Conservation (phyloP, 2,113 vertebrate genomes). For the Silurus glanis region DNA sequence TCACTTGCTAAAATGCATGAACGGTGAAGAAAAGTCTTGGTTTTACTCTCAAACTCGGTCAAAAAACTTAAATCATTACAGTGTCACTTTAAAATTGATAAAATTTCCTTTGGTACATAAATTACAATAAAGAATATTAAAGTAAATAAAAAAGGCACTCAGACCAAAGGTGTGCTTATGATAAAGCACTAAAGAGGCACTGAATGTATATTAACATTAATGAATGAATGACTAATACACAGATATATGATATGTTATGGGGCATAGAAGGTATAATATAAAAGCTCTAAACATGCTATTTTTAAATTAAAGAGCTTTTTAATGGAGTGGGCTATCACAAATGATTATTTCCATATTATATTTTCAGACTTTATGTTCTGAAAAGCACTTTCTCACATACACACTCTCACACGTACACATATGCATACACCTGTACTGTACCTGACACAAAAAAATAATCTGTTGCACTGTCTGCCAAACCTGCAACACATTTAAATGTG, state of each 20-base stretch:
- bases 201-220: neutral
- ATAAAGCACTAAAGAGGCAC: neutral
- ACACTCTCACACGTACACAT: neutral
- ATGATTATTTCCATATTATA: neutral
- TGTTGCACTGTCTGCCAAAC: neutral
- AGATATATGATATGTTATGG: neutral
- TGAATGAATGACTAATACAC: neutral
- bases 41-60: too few relatives aligned
- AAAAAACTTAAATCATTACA: neutral
- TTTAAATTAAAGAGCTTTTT: neutral
- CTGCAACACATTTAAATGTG: neutral
- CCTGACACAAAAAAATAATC: neutral
- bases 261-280: neutral
- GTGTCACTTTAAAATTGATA: neutral
- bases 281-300: neutral
- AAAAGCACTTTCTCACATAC: slow-evolving; percentile 6
- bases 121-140: neutral
- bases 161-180: neutral
- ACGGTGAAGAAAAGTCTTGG: neutral
- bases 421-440: neutral
- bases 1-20: neutral
- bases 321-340: neutral
- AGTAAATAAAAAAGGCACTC: neutral
- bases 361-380: neutral
- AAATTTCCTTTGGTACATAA: neutral